Base-by-base conservation (phyloP, 2,888 invertebrate species). In the Amphipyra berbera region DNA sequence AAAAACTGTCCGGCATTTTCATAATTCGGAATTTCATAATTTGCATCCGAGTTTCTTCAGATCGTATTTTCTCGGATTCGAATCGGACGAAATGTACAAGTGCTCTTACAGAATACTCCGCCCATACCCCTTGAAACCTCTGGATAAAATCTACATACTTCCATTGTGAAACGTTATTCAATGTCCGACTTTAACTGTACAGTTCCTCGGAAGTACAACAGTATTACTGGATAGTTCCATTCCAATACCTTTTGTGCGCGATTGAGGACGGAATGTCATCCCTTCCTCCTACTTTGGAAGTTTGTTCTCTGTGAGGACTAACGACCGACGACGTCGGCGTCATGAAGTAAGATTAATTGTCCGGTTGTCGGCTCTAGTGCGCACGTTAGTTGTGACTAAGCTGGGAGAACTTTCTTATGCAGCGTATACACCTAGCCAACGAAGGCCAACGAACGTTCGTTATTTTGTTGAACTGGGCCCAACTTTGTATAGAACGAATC, bases 291-390 rank as follows among this genome's bases (percentile, higher is more conserved):
- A 68, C 68, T 54, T 47, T 21, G 14, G 33, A 56, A 61, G 67
- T 68, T 71, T 61, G 71, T 59, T 69, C 61, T 53, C 45, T 48
- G 49, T 49, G 56, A 73, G 58, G 27, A 48, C 35, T 48, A 62
- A 68, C 48, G 50, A 55, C 41, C 8, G 7, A 37, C 27, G 42
- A 41, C 42, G 58, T 41, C 15, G 33, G 15, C 13, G 37, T 64
- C 48, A 49, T 58, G 64, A 52, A 62, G 47, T 44, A 65, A 73
- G 69, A 76, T 75, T 73, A 61, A 75, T 65, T 57, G 61, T 53
- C 21, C 42, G 14, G 38, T 15, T 21, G 42, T 48, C 46, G 14
- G 40, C 40, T 53, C 33, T 45, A 37, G 47, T 53, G 12, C 37
- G 6, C 0, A n/a, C 15, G 21, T 30, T 33, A 12, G 30, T 40